These are phyloP conservation scores for Pediacus dermestoides DNA, from an alignment of 2,888 invertebrate species.

Conservation along the genomic window DNA sequence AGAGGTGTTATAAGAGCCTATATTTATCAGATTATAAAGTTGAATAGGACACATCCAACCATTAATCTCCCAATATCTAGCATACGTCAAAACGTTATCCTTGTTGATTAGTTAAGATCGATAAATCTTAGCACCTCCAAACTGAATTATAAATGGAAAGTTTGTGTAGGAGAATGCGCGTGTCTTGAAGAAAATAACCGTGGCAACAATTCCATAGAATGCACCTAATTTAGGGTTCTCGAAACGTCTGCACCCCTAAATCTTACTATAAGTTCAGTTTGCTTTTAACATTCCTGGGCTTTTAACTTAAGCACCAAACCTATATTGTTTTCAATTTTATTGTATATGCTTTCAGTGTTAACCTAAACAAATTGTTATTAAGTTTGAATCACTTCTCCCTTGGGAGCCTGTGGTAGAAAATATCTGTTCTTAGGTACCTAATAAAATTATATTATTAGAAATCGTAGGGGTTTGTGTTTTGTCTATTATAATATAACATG, in stretches of 20 bases:
- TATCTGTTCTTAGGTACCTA: too few species aligned
- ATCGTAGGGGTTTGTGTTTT: too few species aligned
- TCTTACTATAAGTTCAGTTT: conserved; percentile 25
- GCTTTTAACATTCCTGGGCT: conserved; percentile 30
- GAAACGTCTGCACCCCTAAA: conserved; percentile 28
- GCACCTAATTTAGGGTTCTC: conserved; percentile 31
- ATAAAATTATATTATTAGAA: too few species aligned
- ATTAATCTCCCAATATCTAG: conserved; percentile 16
- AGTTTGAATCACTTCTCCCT: too few species aligned
- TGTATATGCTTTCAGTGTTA: conserved; percentile 27
- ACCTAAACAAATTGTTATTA: conserved; percentile 28
- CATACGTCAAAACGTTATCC: conserved; percentile 19
- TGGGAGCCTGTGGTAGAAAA: too few species aligned
- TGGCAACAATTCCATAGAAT: conserved; percentile 21
- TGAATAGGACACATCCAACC: too few species aligned
- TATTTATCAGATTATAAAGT: too few species aligned
- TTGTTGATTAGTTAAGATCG: conserved; percentile 14
- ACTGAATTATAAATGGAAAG: conserved; percentile 16
- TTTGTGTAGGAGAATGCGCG: conserved; percentile 19
- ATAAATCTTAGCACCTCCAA: conserved; percentile 15
- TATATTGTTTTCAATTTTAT: conserved; percentile 31
- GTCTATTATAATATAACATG: too few species aligned
- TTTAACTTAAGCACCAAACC: conserved; percentile 20
- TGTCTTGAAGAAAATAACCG: conserved; percentile 20
- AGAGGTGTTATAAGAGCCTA: too few species aligned